Conservation (phyloP, 1,140 invertebrate species). For the Pogonognathellus flavescens region DNA sequence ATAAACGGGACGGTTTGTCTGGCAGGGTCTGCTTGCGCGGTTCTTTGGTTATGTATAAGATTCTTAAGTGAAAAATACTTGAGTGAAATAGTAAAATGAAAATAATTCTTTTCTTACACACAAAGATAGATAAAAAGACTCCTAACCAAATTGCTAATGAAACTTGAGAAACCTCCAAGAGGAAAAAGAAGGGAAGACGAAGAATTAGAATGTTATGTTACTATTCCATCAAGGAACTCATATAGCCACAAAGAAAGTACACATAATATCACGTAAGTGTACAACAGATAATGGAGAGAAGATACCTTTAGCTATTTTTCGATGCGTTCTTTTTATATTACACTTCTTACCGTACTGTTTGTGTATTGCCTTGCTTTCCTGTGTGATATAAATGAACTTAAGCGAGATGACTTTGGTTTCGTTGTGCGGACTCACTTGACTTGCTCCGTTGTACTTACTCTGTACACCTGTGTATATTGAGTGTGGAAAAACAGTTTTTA, state of each 20-base stretch:
- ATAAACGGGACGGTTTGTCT: background rate
- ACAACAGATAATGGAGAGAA: background rate
- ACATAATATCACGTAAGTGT: background rate
- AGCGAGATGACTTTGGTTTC: background rate
- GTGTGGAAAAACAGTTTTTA: slow-evolving; percentile 61
- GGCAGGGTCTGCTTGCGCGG: background rate
- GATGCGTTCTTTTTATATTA: slow-evolving; percentile 8
- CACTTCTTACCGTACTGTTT: too few relatives aligned
- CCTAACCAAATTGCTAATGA: slow-evolving; percentile 62
- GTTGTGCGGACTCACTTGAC: slow-evolving; percentile 11
- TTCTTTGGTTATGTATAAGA: background rate
- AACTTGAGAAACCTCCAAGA: slow-evolving; percentile 54
- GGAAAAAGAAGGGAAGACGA: slow-evolving; percentile 15
- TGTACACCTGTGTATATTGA: slow-evolving; percentile 58
- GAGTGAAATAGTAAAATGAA: slow-evolving; percentile 30
- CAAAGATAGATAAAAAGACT: slow-evolving; percentile 49
- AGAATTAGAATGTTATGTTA: slow-evolving; percentile 7
- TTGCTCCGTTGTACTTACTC: background rate
- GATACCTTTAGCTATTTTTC: background rate
- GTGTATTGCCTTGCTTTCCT: too few relatives aligned
- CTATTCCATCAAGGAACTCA: background rate
- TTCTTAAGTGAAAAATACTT: slow-evolving; percentile 40
- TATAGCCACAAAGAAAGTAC: slow-evolving; percentile 44
- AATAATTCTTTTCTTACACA: slow-evolving; percentile 33
- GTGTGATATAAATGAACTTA: too few relatives aligned